These are phyloP conservation scores for Otus sunia DNA, from an alignment of 2,113 vertebrate genomes.

Conservation along the genomic window DNA sequence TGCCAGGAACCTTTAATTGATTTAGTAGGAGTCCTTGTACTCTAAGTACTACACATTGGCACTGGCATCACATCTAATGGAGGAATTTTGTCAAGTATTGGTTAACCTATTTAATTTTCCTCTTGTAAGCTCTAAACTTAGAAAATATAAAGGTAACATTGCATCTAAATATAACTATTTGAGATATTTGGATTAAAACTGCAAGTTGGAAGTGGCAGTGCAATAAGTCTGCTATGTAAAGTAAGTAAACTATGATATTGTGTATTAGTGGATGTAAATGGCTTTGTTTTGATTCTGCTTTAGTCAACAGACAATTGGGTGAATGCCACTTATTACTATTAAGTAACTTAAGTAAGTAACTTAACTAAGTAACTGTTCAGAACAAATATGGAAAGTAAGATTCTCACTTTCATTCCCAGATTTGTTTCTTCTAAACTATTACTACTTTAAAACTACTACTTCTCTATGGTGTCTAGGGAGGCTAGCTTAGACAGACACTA, in stretches of 20 bases:
- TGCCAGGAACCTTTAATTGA: background rate
- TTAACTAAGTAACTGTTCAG: background rate
- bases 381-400: background rate
- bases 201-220: background rate
- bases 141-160: background rate
- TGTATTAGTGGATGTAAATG: background rate
- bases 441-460: background rate
- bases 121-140: background rate
- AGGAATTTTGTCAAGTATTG: background rate
- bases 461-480: background rate
- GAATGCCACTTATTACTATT: background rate
- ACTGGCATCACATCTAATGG: background rate
- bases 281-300: background rate
- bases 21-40: background rate
- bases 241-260: background rate
- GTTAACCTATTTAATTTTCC: background rate
- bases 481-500: background rate
- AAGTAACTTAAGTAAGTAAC: background rate
- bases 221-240: background rate
- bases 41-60: fast-evolving
- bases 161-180: background rate
- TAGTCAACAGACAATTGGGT: background rate
- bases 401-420: background rate
- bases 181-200: background rate
- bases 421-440: background rate